phyloP scores from a whole-genome alignment of 2,113 vertebrate genomes.

The Passer montanus region DNA sequence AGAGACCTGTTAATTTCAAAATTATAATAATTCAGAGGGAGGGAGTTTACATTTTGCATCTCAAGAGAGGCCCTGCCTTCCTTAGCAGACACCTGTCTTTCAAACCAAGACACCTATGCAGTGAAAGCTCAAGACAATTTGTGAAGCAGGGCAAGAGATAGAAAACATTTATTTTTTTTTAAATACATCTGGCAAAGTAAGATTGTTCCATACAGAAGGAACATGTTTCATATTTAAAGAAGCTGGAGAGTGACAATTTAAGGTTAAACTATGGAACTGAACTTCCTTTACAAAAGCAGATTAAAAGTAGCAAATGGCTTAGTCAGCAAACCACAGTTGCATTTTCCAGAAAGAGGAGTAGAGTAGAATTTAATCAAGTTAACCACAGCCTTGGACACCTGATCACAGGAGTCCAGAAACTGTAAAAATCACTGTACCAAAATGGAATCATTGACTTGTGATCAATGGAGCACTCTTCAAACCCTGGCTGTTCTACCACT shows the following conservation, averaged over 20 bases:
- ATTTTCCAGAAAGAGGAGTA: not conserved
- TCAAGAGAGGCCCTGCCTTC: not conserved
- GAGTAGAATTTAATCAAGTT: not conserved
- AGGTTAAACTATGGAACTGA: constrained; percentile 11
- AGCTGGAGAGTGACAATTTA: not conserved
- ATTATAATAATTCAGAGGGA: not conserved
- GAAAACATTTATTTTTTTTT: not conserved
- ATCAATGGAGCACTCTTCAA: constrained; percentile 31
- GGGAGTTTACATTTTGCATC: not conserved
- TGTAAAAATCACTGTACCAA: constrained; percentile 40
- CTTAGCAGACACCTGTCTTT: not conserved
- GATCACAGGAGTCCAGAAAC: constrained; percentile 4
- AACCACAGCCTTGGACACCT: constrained; percentile 37
- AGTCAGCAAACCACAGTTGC: constrained; percentile 51
- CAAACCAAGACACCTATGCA: not conserved
- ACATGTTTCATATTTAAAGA: not conserved
- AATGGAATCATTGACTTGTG: not conserved
- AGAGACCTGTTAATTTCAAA: not conserved
- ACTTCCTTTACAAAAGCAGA: constrained; percentile 34
- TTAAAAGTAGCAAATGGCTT: not conserved
- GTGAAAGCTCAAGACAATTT: not conserved
- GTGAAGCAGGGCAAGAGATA: not conserved
- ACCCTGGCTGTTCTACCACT: not conserved
- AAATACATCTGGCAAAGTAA: not conserved
- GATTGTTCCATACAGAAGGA: not conserved